A percentile compares a stretch with the other conserved stretches of the same genome.
phyloP scores from a whole-genome alignment of 2,888 invertebrate genomes.

The Leucophenga montana region DNA sequence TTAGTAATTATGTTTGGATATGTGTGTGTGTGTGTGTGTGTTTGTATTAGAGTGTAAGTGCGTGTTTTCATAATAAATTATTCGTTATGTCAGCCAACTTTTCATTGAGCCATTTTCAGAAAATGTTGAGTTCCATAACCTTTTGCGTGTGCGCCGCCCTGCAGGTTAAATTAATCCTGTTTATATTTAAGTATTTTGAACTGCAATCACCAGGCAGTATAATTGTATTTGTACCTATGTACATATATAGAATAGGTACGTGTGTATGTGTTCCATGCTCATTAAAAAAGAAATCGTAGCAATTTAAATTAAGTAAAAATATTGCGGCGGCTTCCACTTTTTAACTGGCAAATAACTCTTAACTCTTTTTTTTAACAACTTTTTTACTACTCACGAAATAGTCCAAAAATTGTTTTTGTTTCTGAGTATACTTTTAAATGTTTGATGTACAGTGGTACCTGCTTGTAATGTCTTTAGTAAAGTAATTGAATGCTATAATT shows the following conservation, averaged over 20 bases:
- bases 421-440: too few relatives aligned
- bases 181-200: not conserved
- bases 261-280: too few relatives aligned
- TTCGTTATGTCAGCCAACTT: constrained; percentile 17
- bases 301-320: constrained; percentile 18
- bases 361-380: too few relatives aligned
- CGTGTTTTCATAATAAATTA: constrained; percentile 19
- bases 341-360: too few relatives aligned
- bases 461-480: too few relatives aligned
- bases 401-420: too few relatives aligned
- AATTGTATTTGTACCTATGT: not conserved
- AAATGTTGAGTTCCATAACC: constrained; percentile 6
- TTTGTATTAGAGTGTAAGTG: not conserved
- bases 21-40: constrained; percentile 6
- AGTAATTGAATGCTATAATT: too few relatives aligned
- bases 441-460: too few relatives aligned
- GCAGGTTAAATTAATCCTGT: constrained; percentile 17
- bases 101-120: not conserved
- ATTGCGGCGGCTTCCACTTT: not conserved
- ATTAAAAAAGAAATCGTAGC: constrained; percentile 27
- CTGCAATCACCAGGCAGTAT: too few relatives aligned
- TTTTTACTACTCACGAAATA: too few relatives aligned
- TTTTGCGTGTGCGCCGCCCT: constrained; percentile 7
- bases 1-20: not conserved
- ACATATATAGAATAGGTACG: not conserved